Evolutionary conservation across 2,113 vertebrate species (phyloP).

Genomic region (Pollimyrus isidori): DNA sequence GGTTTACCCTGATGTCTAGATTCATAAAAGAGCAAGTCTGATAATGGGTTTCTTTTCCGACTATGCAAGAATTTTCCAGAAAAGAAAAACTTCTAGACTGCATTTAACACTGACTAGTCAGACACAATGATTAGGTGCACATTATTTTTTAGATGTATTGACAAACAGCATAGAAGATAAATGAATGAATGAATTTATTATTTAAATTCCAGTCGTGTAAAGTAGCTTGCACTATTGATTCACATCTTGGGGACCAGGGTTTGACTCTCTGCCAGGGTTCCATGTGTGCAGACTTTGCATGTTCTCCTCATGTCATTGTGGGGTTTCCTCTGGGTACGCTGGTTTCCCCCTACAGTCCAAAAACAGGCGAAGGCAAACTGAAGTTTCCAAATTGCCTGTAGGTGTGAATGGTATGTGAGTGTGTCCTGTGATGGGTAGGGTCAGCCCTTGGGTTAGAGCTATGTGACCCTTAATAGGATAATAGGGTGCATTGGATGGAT

Average conservation of each 20-base stretch:
- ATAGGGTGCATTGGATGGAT: not conserved
- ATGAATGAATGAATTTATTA: not conserved
- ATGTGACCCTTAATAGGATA: not conserved
- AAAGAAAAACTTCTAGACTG: not conserved
- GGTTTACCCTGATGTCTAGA: not conserved
- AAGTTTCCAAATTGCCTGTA: not conserved
- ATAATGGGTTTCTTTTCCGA: not conserved
- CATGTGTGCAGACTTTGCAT: not conserved
- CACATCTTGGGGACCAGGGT: not conserved
- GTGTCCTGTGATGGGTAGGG: not conserved
- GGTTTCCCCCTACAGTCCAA: not conserved
- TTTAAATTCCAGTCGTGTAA: not conserved
- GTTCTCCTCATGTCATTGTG: not conserved
- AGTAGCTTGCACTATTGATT: not conserved
- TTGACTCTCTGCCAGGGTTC: not conserved
- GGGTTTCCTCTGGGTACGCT: not conserved
- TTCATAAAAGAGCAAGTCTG: not conserved
- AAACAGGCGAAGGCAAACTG: no score
- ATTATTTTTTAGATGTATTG: not conserved
- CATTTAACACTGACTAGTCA: not conserved
- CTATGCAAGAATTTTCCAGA: not conserved
- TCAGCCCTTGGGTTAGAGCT: not conserved
- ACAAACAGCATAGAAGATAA: not conserved
- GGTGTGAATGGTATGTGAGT: not conserved
- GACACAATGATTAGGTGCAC: not conserved